Percentiles rank a stretch among this genome's conserved stretches.
phyloP scores from a whole-genome alignment of 2,113 vertebrate genomes.

The Leucosticte australis region DNA sequence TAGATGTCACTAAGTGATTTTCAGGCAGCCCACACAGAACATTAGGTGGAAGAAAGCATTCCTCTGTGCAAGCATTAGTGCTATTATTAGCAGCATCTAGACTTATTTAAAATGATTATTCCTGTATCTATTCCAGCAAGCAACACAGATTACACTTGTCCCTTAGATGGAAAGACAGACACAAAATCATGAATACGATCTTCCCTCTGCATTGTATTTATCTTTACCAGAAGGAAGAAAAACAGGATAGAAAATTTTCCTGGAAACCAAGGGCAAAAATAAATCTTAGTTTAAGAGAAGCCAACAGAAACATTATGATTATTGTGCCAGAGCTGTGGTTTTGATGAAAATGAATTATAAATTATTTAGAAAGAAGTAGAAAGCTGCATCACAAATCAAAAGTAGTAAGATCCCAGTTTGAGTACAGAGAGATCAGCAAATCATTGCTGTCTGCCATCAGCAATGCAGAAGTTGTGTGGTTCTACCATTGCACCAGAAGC shows the following conservation, averaged over 20 bases:
- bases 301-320: neutral
- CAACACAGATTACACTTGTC: neutral
- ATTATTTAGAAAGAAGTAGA: neutral
- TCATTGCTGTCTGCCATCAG: neutral
- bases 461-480: accelerated
- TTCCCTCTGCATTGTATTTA: neutral
- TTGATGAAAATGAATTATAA: neutral
- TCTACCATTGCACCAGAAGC: neutral
- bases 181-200: conserved; percentile 16
- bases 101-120: conserved; percentile 29
- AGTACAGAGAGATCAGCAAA: neutral
- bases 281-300: neutral
- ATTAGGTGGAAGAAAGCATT: conserved; percentile 2
- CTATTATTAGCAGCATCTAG: conserved; percentile 44
- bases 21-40: conserved; percentile 17
- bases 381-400: neutral
- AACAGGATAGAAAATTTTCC: neutral
- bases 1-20: neutral
- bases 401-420: neutral
- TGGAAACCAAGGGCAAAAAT: conserved; percentile 1
- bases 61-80: neutral
- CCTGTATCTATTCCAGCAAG: neutral
- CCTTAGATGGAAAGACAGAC: neutral
- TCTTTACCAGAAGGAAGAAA: neutral
- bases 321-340: neutral